A percentile compares a stretch with the other conserved stretches of the same genome.
phyloP scores from a whole-genome alignment of 2,888 invertebrate species.

The Gordius sp. region DNA sequence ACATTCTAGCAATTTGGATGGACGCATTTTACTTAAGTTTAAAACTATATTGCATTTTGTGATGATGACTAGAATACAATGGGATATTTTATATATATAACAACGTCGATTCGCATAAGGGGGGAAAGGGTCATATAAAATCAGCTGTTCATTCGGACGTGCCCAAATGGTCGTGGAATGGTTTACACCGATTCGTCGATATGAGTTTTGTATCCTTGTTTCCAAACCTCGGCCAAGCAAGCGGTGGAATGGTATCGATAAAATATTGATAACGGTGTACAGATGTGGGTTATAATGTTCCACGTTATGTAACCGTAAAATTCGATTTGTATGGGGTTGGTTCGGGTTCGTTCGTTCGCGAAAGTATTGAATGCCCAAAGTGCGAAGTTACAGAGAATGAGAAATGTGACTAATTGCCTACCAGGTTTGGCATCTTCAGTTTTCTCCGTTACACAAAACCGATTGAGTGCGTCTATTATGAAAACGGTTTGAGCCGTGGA shows the following conservation, averaged over 20 bases:
- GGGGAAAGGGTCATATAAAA: too few relatives aligned
- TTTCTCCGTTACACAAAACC: slow-evolving; percentile 2
- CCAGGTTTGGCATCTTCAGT: slow-evolving; percentile 43
- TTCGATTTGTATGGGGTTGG: slow-evolving; percentile 62
- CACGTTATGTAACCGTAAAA: slow-evolving; percentile 53
- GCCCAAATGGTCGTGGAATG: not conserved
- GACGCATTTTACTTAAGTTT: too few relatives aligned
- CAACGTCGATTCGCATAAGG: too few relatives aligned
- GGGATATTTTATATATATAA: too few relatives aligned
- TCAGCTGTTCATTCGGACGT: too few relatives aligned
- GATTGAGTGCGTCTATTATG: slow-evolving; percentile 47
- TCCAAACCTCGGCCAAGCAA: slow-evolving; percentile 83
- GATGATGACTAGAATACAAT: too few relatives aligned
- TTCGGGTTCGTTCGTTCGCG: slow-evolving; percentile 64
- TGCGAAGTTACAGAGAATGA: slow-evolving; percentile 49
- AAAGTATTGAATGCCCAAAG: slow-evolving; percentile 80
- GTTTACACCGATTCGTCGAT: not conserved
- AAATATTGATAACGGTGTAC: slow-evolving; percentile 72
- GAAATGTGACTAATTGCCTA: slow-evolving; percentile 66
- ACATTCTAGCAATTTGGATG: too few relatives aligned
- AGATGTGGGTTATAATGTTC: slow-evolving; percentile 77
- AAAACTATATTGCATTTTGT: too few relatives aligned
- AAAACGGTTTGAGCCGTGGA: slow-evolving; percentile 72
- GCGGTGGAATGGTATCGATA: slow-evolving; percentile 41
- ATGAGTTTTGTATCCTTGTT: slow-evolving; percentile 50